A percentile compares a stretch with the other conserved stretches of the same genome.
Evolutionary conservation across 2,888 invertebrate species (phyloP).

Genomic region (Calameuta pallipes): DNA sequence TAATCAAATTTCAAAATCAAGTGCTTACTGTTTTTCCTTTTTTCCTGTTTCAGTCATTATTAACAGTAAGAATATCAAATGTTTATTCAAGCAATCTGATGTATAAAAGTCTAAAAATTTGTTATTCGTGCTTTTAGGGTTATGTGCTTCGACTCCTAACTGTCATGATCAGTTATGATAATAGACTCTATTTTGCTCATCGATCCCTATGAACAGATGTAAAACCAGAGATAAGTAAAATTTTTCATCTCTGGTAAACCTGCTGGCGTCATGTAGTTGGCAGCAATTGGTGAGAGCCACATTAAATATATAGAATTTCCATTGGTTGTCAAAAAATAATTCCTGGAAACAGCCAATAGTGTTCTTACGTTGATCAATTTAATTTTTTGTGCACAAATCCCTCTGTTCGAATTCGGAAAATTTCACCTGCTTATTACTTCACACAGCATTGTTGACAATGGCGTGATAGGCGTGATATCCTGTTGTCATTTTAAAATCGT

Average conservation of each 20-base stretch:
- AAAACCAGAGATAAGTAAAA: too few relatives aligned
- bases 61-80: background rate
- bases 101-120: background rate
- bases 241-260: too few relatives aligned
- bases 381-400: background rate
- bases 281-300: too few relatives aligned
- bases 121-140: background rate
- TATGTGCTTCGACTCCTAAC: background rate
- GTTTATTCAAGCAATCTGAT: background rate
- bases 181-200: too few relatives aligned
- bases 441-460: background rate
- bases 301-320: too few relatives aligned
- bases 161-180: too few relatives aligned
- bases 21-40: background rate
- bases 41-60: background rate
- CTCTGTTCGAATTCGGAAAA: background rate
- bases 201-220: too few relatives aligned
- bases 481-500: slow-evolving; percentile 1
- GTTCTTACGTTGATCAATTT: background rate
- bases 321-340: background rate
- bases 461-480: slow-evolving; percentile 1
- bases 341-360: background rate
- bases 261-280: too few relatives aligned
- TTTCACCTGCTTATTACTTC: background rate
- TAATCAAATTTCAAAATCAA: background rate